Base-by-base conservation (phyloP, 2,797 vertebrate genomes). In the Yasuhikotakia modesta region DNA sequence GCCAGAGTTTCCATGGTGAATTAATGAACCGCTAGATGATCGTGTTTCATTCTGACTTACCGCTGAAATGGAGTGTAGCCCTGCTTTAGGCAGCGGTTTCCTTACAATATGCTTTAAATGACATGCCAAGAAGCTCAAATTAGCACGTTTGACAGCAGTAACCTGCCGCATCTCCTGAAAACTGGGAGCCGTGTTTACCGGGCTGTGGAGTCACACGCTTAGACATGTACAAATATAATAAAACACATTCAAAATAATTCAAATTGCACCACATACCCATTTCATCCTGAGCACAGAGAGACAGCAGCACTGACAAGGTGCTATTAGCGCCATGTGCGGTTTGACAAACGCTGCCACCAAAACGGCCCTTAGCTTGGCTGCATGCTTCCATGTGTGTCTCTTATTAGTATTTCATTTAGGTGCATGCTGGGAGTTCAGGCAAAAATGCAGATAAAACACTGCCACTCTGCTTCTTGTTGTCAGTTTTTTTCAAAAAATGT, bases 1-100 rank as follows among this genome's bases (percentile, higher is more conserved):
- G 67, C 8, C 55, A 8, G 58, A 32, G 68, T 78, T 64, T 70
- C 48, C 68, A 71, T 71, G 48, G 76, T 32, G 68, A 78, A 78
- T 71, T 71, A 71, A 71, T 78, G 32, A 63, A 70, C 57, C 43
- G 68, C 73, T 39, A 3, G 1, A 19, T 10, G 35, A 64, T 55
- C 21, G 12, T 30, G 46, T 32, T 69, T 76, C 60, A 43, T 70
- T 63, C 68, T 43, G 48, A 46, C 35, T 63, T 63, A 63, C 16
- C 0, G 12, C 48, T 71, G 7, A 70, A 55, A 19, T 50, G 1
- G 6, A 64, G 30, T 43, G 46, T 22, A 22, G 32, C 67, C 67
- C 21, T 52, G 55, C 68, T 78, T 78, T 65, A 64, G 58, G 46
- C 58, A 43, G 46, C 17, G 19, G 50, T 68, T 76, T 68, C 58